Evolutionary conservation across 23 tunicate species (phyloP).

Genomic region (Trididemnum miniatum): DNA sequence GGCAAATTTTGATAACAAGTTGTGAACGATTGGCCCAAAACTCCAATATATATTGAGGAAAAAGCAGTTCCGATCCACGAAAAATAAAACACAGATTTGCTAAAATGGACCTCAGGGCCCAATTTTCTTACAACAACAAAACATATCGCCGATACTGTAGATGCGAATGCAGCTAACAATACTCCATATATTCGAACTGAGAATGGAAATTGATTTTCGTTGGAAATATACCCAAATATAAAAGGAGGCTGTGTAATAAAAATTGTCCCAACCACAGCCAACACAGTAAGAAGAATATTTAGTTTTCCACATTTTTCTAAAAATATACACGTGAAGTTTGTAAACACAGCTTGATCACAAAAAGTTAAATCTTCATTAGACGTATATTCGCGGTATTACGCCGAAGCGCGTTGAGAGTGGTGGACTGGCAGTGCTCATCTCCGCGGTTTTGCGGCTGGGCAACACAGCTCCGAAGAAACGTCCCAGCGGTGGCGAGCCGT

Average conservation of each 20-base stretch:
- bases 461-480: no score
- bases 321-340: no score
- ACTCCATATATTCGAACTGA: not conserved
- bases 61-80: constrained; percentile 1
- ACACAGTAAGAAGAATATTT: not conserved
- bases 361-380: no score
- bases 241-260: constrained; percentile 27
- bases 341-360: no score
- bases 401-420: no score
- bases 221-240: not conserved
- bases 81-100: constrained; percentile 9
- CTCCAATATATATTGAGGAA: not conserved
- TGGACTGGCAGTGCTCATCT: no score
- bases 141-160: not conserved
- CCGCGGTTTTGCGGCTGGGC: no score
- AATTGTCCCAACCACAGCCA: constrained; percentile 4
- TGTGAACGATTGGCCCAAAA: not conserved
- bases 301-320: not conserved
- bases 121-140: constrained; percentile 8
- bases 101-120: constrained; percentile 26
- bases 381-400: no score
- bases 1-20: not conserved
- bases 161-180: not conserved
- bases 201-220: not conserved
- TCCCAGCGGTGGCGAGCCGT: no score